phyloP scores from a whole-genome alignment of 1,140 invertebrate species.

The Ostrea denselamellosa region DNA sequence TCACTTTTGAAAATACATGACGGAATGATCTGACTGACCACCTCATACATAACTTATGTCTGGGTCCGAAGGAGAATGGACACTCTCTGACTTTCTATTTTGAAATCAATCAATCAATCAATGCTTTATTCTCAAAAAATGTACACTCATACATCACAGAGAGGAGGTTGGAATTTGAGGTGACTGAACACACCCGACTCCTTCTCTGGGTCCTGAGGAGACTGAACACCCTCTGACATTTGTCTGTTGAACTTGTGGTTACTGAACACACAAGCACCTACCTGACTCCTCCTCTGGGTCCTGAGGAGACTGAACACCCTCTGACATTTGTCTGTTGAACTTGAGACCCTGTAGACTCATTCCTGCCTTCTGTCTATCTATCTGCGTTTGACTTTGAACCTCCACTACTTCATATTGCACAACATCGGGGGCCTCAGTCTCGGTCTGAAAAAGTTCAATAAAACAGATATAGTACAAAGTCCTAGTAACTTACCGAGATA shows the following conservation, averaged over 20 bases:
- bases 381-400: conserved; percentile 90
- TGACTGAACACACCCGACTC: conserved; percentile 84
- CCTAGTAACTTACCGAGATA: neutral
- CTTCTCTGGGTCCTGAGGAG: conserved; percentile 83
- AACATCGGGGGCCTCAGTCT: conserved; percentile 56
- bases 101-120: no score
- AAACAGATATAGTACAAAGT: neutral
- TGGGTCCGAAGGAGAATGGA: neutral
- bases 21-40: no score
- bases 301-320: conserved; percentile 77
- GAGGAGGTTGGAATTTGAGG: no score
- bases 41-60: neutral
- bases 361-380: conserved; percentile 85
- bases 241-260: conserved; percentile 80
- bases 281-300: conserved; percentile 88
- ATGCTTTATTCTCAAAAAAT: no score
- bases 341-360: conserved; percentile 84
- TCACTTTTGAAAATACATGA: no score
- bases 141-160: no score
- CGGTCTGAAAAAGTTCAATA: conserved; percentile 58
- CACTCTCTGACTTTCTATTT: no score
- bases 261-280: conserved; percentile 73
- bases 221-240: conserved; percentile 75
- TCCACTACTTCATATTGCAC: conserved; percentile 88
- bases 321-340: conserved; percentile 80